A percentile compares a stretch with the other conserved stretches of the same genome.
Evolutionary conservation across 2,113 vertebrate genomes (phyloP).

Genomic region (Diadophis punctatus): DNA sequence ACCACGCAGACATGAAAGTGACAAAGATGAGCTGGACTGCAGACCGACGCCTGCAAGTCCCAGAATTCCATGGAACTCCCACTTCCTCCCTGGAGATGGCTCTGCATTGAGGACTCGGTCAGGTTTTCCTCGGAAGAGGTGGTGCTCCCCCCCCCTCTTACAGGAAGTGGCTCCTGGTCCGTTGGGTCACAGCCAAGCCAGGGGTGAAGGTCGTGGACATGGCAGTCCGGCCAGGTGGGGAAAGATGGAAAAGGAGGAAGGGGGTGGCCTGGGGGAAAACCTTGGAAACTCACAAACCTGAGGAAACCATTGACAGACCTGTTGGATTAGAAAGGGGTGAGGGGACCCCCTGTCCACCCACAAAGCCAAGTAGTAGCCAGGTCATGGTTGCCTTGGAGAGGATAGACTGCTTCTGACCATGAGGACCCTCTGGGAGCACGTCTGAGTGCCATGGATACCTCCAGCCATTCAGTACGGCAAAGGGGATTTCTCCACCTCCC

Average conservation of each 20-base stretch:
- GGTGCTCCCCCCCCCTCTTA: not conserved
- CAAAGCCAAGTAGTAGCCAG: not conserved
- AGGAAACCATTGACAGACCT: not conserved
- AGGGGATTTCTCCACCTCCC: not conserved
- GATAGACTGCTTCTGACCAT: not conserved
- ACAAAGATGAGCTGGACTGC: slow-evolving; percentile 39
- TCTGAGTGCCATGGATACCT: not conserved
- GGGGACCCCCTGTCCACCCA: not conserved
- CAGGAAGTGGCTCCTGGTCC: not conserved
- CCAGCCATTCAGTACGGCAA: not conserved
- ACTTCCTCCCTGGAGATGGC: slow-evolving; percentile 22
- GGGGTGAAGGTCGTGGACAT: not conserved
- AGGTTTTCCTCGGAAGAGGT: not conserved
- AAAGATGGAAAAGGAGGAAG: not conserved
- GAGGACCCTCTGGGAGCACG: not conserved
- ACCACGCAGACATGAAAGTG: slow-evolving; percentile 44
- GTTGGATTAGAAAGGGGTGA: not conserved
- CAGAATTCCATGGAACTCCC: slow-evolving; percentile 59
- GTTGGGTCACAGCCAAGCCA: not conserved
- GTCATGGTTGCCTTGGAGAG: not conserved
- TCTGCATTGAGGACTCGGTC: not conserved
- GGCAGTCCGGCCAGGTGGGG: not conserved
- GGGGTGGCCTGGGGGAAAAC: not conserved
- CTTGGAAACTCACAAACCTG: not conserved
- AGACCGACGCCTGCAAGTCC: slow-evolving; percentile 22